A percentile compares a stretch with the other conserved stretches of the same genome.
Evolutionary conservation across 1,140 invertebrate species (phyloP).

Genomic region (Mercenaria mercenaria): DNA sequence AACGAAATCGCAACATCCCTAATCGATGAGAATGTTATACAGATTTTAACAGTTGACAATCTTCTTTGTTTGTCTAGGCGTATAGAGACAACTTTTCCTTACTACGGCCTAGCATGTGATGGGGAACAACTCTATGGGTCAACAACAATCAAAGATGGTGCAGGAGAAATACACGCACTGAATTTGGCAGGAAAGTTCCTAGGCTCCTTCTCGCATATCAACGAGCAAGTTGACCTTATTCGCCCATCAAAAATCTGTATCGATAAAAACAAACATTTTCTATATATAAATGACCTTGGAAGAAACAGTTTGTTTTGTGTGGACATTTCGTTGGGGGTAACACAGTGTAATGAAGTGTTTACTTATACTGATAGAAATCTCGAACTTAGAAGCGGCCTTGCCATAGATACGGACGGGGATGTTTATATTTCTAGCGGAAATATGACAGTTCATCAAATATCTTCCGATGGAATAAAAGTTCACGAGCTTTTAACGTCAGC

Average conservation of each 20-base stretch:
- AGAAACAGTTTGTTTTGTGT: slow-evolving; percentile 33
- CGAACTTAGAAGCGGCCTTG: slow-evolving; percentile 21
- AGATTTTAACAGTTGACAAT: background rate
- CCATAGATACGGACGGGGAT: slow-evolving; percentile 26
- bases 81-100: background rate
- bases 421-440: slow-evolving; percentile 45
- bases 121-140: background rate
- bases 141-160: background rate
- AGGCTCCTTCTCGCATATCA: background rate
- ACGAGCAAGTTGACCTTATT: background rate
- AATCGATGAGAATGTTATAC: slow-evolving; percentile 34
- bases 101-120: background rate
- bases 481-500: slow-evolving; percentile 12
- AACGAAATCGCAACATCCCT: slow-evolving; percentile 17
- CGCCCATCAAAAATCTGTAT: slow-evolving; percentile 14
- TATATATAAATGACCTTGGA: slow-evolving; percentile 14
- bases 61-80: background rate
- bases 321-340: background rate
- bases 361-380: slow-evolving; percentile 39
- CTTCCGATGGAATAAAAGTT: background rate
- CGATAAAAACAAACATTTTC: background rate
- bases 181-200: slow-evolving; percentile 15
- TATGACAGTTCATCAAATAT: slow-evolving; percentile 38
- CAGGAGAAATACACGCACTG: slow-evolving; percentile 31
- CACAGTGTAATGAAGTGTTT: background rate